phyloP scores from a whole-genome alignment of 1,140 invertebrate genomes.

The Phenacoccus solenopsis region DNA sequence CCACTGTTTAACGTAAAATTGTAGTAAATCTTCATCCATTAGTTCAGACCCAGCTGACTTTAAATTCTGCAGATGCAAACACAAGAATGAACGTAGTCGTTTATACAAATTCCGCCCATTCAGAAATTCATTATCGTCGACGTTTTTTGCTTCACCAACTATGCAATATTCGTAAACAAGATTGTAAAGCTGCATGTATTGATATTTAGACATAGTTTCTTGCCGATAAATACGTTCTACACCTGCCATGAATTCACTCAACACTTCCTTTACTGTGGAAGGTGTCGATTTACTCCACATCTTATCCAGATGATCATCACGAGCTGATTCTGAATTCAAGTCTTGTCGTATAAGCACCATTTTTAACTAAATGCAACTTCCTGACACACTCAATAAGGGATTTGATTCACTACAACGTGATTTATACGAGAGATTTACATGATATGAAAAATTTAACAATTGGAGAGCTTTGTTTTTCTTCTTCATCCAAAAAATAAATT shows the following conservation, averaged over 20 bases:
- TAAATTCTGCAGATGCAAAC: constrained; percentile 67
- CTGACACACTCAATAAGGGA: no score
- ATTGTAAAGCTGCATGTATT: constrained; percentile 87
- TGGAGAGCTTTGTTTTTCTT: no score
- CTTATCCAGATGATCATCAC: constrained; percentile 78
- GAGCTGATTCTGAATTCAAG: constrained; percentile 43
- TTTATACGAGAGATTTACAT: no score
- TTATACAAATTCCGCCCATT: constrained; percentile 94
- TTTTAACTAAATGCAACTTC: background rate
- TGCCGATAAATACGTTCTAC: constrained; percentile 84
- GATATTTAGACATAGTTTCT: constrained; percentile 64
- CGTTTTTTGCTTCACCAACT: constrained; percentile 45
- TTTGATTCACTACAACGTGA: no score
- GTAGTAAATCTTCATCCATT: constrained; percentile 88
- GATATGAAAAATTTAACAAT: no score
- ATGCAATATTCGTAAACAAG: constrained; percentile 96
- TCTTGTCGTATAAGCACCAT: background rate
- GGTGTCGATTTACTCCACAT: constrained; percentile 90
- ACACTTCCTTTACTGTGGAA: no score
- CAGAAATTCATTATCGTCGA: constrained; percentile 68
- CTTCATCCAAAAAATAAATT: no score
- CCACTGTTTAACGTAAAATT: constrained; percentile 95
- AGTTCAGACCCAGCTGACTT: constrained; percentile 77
- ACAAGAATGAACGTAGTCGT: constrained; percentile 78
- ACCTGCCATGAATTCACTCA: constrained; percentile 82